Base-by-base conservation (phyloP, 2,113 vertebrate species). In the Cryptomyrus ogoouensis region DNA sequence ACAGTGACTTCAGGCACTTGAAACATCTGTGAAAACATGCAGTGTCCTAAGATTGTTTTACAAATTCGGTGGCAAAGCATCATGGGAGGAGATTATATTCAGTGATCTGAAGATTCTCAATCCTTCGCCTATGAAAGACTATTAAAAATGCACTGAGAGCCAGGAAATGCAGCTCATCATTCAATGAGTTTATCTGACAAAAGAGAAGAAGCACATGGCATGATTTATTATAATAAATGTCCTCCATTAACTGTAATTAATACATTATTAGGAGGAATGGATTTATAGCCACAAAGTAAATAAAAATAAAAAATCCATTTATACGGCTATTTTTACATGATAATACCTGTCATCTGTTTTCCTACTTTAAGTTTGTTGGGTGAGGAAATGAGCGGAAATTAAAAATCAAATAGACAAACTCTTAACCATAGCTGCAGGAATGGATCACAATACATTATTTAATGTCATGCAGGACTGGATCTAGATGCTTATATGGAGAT, bases 271-370 rank as follows among this genome's bases (percentile, higher is more conserved):
- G 50, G 74, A 56, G 88, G 31, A 83, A 53, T 89, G 47, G 10
- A 83, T 89, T 89, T 89, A 83, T 89, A 31, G 74, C 7, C 27
- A 53, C 50, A n/a, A 56, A 56, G 77, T 50, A 89, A 50, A 89
- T 83, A 56, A 31, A 13, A 83, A 89, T 83, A n/a, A 49, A 80
- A 42, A 80, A 80, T 80, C 15, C 15, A 80, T 35, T 77, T 39
- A 77, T 35, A 35, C 31, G 17, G 31, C 31, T 77, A 15, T 77
- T 35, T 39, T 17, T 12, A 19, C 31, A 39, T 10, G 13, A 35
- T 77, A 39, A 74, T 35, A 39, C 27, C 35, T 42, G 13, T 77
- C 31, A 42, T 77, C 70, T 17, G 31, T 19, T 80, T 80, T 35
- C 35, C 74, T 80, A 8, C 15, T 42, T 35, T 42, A 80, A 80